Evolutionary conservation across 2,797 vertebrate genomes (phyloP), one percentile per base, ranked within the genome.

Genomic region (Bradypodion pumilum): DNA sequence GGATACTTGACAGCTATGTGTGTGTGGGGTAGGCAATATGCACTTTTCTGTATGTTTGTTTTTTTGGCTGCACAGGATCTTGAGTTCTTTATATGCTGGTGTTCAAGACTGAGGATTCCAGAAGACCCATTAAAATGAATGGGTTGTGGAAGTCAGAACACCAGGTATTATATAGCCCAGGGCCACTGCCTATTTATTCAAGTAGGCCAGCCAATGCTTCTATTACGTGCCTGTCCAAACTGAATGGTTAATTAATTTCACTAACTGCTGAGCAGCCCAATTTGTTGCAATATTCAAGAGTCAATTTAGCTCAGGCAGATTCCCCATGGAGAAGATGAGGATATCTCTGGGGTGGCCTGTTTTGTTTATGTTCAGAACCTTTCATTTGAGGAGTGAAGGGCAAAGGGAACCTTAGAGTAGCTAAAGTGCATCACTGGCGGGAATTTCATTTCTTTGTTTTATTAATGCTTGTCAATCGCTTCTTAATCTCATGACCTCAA

Each of bases 381-480:
- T 74, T 62, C 66, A 13, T 86, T 78, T 84, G 13, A 9, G 21
- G 60, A 63, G 83, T 82, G 75, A 72, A 87, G 90, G 42, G 78
- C 42, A 86, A 87, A 92, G 87, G 66, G 76, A 90, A 85, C 85
- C 81, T 91, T 76, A 76, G 6, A 74, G 66, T 83, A 90, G 91
- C 92, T 91, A 89, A n/a, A 90, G 89, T 82, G 91, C 44, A 91
- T 35, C 85, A 85, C 82, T 69, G 84, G 82, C 82, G 86, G 89
- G 74, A 88, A 88, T 72, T 80, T 83, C 88, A 68, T 82, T 89
- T 79, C 87, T 82, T 91, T 94, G 91, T 86, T 89, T 69, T n/a
- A 85, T 7, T 73, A 52, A 62, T 52, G 86, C 44, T 91, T 94
- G 85, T 84, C 42, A 82, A 59, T 82, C 3, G 60, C 80, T 87